Base-by-base conservation (phyloP, 2,797 vertebrate species). In the Sorex maritimensis region DNA sequence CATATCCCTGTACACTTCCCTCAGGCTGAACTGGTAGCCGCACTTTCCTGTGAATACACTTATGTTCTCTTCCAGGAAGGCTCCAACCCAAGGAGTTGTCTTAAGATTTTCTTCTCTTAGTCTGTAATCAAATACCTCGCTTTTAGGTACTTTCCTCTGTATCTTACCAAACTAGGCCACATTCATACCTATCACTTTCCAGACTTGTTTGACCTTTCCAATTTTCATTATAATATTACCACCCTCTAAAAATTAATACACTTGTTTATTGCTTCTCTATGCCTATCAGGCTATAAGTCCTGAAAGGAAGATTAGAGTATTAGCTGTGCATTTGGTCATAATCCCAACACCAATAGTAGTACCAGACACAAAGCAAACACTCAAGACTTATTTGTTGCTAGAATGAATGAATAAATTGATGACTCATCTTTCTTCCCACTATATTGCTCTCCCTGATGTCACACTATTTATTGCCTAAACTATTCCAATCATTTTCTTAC, bases 381-480 rank as follows among this genome's bases (percentile, higher is more conserved):
- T 86, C n/a, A 74, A 63, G 85, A 73, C 67, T 72, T 67, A 68
- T 34, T 78, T 41, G 24, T 81, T 71, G 38, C 72, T 41, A 82
- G 23, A 75, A 28, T 34, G 49, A 89, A 83, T 80, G 77, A 61
- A 44, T 80, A 52, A 55, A 49, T n/a, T 15, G 86, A 79, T 30
- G 61, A 78, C 24, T 78, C 49, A 52, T 2, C 6, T 19, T 34
- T 49, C 3, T 34, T 49, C 3, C 38, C 38, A 68, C 3, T 23
- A 2, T 0, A 3, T 6, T 75, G 38, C 38, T 28, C 55, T 94
- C 10, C 24, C 28, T 58, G 17, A 73, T 9, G 13, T 21, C n/a
- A 82, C 49, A 75, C 77, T 4, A 38, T 26, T 79, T 93, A 58
- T 61, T 88, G 77, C 19, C 46, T 19, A 44, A 81, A 58, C 23